These are phyloP conservation scores for Drosophila parthenogenetica DNA, from an alignment of 2,888 invertebrate genomes.

Conservation along the genomic window DNA sequence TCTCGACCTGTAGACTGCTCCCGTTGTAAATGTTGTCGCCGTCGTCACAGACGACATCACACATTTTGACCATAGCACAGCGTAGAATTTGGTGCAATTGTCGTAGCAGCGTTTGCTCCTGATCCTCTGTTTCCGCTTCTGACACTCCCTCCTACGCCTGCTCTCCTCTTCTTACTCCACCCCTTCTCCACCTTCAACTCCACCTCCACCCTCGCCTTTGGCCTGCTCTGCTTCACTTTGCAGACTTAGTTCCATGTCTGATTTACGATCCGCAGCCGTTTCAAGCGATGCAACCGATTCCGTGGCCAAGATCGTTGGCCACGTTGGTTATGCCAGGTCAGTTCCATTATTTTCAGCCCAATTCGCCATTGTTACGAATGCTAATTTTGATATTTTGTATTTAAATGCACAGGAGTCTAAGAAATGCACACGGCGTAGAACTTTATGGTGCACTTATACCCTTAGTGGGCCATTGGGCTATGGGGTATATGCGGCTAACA, in stretches of 20 bases:
- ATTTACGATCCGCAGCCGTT: slow-evolving; percentile 66
- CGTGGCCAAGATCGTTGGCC: slow-evolving; percentile 69
- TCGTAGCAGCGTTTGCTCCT: slow-evolving; percentile 43
- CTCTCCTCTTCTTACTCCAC: background rate
- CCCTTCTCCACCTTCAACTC: background rate
- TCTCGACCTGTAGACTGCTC: slow-evolving; percentile 69
- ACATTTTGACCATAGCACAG: slow-evolving; percentile 74
- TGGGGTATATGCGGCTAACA: background rate
- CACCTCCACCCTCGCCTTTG: background rate
- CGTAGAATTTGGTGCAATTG: slow-evolving; percentile 75
- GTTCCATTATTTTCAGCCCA: slow-evolving; percentile 79
- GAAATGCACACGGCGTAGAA: slow-evolving; percentile 26
- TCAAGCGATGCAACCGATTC: slow-evolving; percentile 35
- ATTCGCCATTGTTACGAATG: slow-evolving; percentile 84
- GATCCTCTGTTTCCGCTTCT: background rate
- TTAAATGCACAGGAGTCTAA: slow-evolving; percentile 76
- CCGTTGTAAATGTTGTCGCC: slow-evolving; percentile 77
- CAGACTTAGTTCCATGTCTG: slow-evolving; percentile 55
- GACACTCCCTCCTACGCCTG: background rate
- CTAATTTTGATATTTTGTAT: slow-evolving; percentile 84
- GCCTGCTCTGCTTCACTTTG: background rate
- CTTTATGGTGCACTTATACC: slow-evolving; percentile 41
- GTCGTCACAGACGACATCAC: slow-evolving; percentile 82
- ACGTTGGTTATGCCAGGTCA: slow-evolving; percentile 70
- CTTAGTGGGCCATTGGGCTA: background rate